Base-by-base conservation (phyloP, 2,113 vertebrate species). In the Ciconia stormi region DNA sequence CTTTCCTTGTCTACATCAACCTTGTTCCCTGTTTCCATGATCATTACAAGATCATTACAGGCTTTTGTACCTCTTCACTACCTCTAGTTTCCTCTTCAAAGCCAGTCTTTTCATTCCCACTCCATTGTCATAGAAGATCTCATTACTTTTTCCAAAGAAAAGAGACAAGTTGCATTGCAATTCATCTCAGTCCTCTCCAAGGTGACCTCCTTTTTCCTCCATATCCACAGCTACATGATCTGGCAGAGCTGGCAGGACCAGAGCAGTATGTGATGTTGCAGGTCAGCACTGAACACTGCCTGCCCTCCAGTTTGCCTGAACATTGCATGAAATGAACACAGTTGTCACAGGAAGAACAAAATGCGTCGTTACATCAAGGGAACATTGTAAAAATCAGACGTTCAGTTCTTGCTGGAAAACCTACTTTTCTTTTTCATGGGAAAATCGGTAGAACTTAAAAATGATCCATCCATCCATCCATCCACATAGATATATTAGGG, bases 291-390 rank as follows among this genome's bases (percentile, higher is more conserved):
- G 86, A 81, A 36, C 2, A 3, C 44, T 26, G 20, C 76, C 82
- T 72, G 74, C 82, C 83, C 83, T 91, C 63, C 83, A 38, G 81
- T 82, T 96, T 89, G 77, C 79, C 79, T 55, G 56, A 32, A 8
- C 26, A 2, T 32, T 14, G 62, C 56, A 10, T 50, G 83, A 50
- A 76, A 93, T 85, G 72, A 89, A 89, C 26, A 67, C 21, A 29
- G 80, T 72, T 23, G 36, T 50, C 87, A 47, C n/a, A 38, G 86
- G 53, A 94, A 80, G 95, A 95, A 89, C 50, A 95, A 87, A 86
- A 72, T 13, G 20, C 81, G 34, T 67, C 9, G 3, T 22, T 5
- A 17, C 83, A 71, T 86, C 42, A 83, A 76, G 63, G 62, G 47
- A 89, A 17, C 0, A 2, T 8, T 23, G 22, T n/a, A n/a, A 94